Base-by-base conservation (phyloP, 2,113 vertebrate species). In the Ginglymostoma cirratum region DNA sequence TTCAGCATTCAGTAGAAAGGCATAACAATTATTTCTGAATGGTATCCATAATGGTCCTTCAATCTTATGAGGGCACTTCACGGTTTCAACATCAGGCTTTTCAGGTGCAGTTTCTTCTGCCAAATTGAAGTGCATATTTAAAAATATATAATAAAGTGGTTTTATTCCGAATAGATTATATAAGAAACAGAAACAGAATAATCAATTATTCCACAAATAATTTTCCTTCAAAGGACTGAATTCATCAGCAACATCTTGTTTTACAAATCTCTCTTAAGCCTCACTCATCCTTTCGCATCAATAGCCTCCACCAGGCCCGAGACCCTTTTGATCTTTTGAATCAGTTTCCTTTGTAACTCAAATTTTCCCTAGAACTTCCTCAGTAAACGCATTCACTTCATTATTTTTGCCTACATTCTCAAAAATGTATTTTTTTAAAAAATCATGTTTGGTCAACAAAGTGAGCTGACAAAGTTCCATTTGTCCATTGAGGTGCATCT, bases 11-110 rank as follows among this genome's bases (percentile, higher is more conserved):
- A 98, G 97, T 97, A 98, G 97, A 96, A 99, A 99, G 69, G 98
- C 97, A 96, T 99, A 99, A 96, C 99, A 99, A 96, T 98, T 98
- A 96, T 98, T 98, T 96, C 97, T 98, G 97, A 98, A 99, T 45
- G 99, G 98, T 97, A 99, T 98, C 99, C 99, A 99, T 87, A 98
- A 98, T 38, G 98, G 98, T 67, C 98, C 98, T 70, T 98, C 98
- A 80, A 98, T 97, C 96, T 98, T 98, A 96, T 99, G 98, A 8
- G 99, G 99, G 97, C 99, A 99, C 78, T 97, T 98, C 52, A 97
- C 96, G 65, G 96, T 97, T 0, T 96, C 89, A n/a, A 96, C 95
- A n/a, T 97, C 93, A 55, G 97, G 96, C 95, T 97, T 97, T 96
- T 97, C 96, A 96, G 97, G 97, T 94, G 21, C 97, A 24, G 98